phyloP scores from a whole-genome alignment of 1,140 invertebrate species.

The Calycopis cecrops region DNA sequence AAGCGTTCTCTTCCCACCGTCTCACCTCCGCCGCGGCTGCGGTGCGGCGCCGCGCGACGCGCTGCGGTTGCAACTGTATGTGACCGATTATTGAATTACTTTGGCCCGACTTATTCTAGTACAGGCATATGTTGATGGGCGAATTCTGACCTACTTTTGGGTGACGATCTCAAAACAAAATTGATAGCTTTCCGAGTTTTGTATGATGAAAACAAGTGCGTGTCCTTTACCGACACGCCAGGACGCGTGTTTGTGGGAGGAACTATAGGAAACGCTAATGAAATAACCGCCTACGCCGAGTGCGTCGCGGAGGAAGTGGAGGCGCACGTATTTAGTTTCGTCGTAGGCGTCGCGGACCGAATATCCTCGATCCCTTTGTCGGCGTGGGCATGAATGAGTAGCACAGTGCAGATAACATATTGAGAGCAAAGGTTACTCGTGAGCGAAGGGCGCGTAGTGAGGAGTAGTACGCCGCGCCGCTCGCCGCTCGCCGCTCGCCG shows the following conservation, averaged over 20 bases:
- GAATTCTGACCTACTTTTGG: not conserved
- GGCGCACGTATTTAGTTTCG: conserved; percentile 41
- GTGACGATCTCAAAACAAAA: no score
- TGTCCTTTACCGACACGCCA: conserved; percentile 2
- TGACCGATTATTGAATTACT: conserved; percentile 32
- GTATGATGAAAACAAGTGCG: not conserved
- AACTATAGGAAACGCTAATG: conserved; percentile 59
- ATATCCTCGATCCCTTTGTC: conserved; percentile 26
- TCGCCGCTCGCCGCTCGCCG: conserved; percentile 8
- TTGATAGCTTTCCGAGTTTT: no score
- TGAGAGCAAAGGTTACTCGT: conserved; percentile 31
- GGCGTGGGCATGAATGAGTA: conserved; percentile 16
- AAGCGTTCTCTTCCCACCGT: conserved; percentile 29
- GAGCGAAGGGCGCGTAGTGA: conserved; percentile 34
- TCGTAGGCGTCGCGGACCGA: conserved; percentile 39
- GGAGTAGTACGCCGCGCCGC: conserved; percentile 14
- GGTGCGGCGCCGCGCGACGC: not conserved
- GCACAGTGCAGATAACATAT: conserved; percentile 23
- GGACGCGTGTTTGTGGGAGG: conserved; percentile 39
- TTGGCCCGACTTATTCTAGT: conserved; percentile 17
- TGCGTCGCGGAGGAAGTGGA: conserved; percentile 53
- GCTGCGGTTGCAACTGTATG: conserved; percentile 5
- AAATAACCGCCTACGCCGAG: conserved; percentile 52
- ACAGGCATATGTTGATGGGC: not conserved
- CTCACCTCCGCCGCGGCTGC: conserved; percentile 14